Evolutionary conservation across 2,888 invertebrate genomes (phyloP).

Genomic region (Nasonia oneida): DNA sequence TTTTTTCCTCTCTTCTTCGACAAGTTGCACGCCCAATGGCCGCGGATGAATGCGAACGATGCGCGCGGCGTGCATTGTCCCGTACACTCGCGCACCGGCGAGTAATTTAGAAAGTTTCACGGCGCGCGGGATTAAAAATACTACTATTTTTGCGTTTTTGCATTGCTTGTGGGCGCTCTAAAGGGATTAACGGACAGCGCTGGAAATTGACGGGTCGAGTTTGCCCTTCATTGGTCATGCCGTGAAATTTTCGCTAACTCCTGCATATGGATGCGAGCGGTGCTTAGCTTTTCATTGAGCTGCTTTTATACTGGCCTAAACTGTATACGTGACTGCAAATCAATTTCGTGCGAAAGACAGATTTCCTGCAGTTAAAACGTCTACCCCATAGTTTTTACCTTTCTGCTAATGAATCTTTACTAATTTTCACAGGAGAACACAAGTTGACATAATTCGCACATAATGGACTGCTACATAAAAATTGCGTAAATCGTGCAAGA

Average conservation of each 20-base stretch:
- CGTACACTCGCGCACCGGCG: not conserved
- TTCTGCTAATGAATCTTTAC: too few species aligned
- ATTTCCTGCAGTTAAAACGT: too few species aligned
- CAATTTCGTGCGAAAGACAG: too few species aligned
- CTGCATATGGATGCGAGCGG: too few species aligned
- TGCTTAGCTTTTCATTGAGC: too few species aligned
- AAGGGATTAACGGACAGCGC: not conserved
- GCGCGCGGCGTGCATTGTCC: not conserved
- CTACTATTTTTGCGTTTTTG: not conserved
- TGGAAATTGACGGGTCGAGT: constrained; percentile 26
- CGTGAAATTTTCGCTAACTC: not conserved
- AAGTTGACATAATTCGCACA: too few species aligned
- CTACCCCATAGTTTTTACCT: too few species aligned
- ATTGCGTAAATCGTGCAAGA: too few species aligned
- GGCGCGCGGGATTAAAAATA: not conserved
- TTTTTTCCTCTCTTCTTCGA: constrained; percentile 46
- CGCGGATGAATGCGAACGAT: not conserved
- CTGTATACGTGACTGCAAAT: too few species aligned
- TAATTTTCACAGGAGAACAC: too few species aligned
- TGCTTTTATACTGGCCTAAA: too few species aligned
- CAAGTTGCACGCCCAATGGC: constrained; percentile 28
- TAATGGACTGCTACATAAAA: too few species aligned
- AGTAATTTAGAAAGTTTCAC: constrained; percentile 74
- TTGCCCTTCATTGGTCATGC: not conserved
- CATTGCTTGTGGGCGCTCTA: not conserved